A percentile compares a stretch with the other conserved stretches of the same genome.
phyloP scores from a whole-genome alignment of 2,113 vertebrate species.

The Leucopternis melanops region DNA sequence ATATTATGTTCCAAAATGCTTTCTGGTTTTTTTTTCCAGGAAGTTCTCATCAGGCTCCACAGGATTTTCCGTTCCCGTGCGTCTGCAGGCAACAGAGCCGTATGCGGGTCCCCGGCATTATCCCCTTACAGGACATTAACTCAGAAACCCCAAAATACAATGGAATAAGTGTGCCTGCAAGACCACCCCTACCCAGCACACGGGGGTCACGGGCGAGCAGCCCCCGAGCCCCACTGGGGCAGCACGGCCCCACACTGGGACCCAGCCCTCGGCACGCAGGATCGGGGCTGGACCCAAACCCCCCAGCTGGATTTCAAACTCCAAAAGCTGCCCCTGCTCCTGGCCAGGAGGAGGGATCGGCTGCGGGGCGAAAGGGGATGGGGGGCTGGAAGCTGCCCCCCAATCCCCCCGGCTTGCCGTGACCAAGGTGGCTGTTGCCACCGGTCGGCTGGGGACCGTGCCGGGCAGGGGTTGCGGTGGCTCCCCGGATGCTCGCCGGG shows the following conservation, averaged over 20 bases:
- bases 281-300: rapidly evolving
- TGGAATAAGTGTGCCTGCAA: rapidly evolving
- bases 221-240: rapidly evolving
- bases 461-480: rapidly evolving
- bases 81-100: not conserved
- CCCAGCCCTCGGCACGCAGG: rapidly evolving
- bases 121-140: not conserved
- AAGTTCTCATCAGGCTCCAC: not conserved
- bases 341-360: not conserved
- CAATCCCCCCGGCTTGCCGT: rapidly evolving
- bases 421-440: not conserved
- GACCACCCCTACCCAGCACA: not conserved
- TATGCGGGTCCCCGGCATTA: not conserved
- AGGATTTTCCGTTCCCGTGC: not conserved
- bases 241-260: not conserved
- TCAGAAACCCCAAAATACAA: not conserved
- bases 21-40: not conserved
- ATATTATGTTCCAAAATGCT: not conserved
- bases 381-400: not conserved
- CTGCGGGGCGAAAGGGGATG: not conserved
- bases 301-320: rapidly evolving
- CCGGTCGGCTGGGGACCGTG: rapidly evolving
- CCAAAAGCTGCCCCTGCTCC: not conserved
- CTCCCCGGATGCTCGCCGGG: rapidly evolving
- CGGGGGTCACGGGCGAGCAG: rapidly evolving